Evolutionary conservation across 2,797 vertebrate genomes (phyloP), one percentile per base, ranked within the genome.

Genomic region (Lagorchestes hirsutus): DNA sequence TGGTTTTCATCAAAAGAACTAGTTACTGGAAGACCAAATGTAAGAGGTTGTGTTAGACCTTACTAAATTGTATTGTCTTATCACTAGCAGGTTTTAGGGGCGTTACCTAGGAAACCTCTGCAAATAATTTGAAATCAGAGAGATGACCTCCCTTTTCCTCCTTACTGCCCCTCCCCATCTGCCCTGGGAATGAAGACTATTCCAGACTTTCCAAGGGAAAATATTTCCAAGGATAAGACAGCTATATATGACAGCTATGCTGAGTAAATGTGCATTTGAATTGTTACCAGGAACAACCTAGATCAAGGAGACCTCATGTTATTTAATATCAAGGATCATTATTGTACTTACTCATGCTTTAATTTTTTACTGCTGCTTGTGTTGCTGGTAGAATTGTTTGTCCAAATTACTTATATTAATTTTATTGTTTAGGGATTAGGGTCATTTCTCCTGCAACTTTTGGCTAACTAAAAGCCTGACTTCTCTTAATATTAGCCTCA

Each of bases 161-260:
- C 12, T 4, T 31, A 4, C 12, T 3, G 3, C 4, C 40, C 2
- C 3, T 0, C n/a, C 10, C n/a, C n/a, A 1, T 0, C 3, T 82
- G 74, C 22, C 18, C 18, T 82, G 40, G 40, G 8, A 82, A 82
- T 46, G 31, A 62, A 34, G 22, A 0, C 40, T 46, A n/a, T 82
- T 82, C 40, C 40, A 46, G 40, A 46, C 46, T 82, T 82, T 82
- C 74, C 74, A 82, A 46, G 8, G 40, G 74, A 82, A 82, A 82
- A 46, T 46, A 4, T 82, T 82, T 82, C 22, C 3, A 82, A 82
- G 74, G n/a, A 82, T 27, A 46, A 82, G 74, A 82, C 29, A 46
- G 8, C 18, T 46, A 82, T 6, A 82, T 46, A 18, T 46, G 29
- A 82, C 40, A 46, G 8, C 22, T 46, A 40, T 40, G 6, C 6